phyloP scores from a whole-genome alignment of 2,113 vertebrate species.

The Indicator indicator region DNA sequence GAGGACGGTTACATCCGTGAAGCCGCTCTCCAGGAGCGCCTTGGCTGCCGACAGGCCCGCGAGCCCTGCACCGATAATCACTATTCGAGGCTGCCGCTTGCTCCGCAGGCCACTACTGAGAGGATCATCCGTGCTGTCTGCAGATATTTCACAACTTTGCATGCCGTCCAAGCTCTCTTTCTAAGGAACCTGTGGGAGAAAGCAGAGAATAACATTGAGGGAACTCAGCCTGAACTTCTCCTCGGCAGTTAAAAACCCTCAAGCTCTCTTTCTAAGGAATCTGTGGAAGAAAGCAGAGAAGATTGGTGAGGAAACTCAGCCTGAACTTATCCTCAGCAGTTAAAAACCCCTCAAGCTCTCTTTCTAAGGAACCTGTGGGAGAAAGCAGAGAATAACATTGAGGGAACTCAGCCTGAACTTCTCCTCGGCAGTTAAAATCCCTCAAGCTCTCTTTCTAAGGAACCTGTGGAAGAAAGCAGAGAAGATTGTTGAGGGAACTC shows the following conservation, averaged over 20 bases:
- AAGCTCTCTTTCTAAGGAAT: too few relatives aligned
- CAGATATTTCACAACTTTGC: conserved; percentile 99
- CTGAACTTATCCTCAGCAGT: too few relatives aligned
- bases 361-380: too few relatives aligned
- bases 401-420: too few relatives aligned
- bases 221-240: background rate
- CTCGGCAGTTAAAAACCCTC: background rate
- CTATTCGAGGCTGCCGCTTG: conserved; percentile 97
- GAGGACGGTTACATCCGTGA: conserved; percentile 95
- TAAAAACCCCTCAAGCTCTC: too few relatives aligned
- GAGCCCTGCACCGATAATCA: conserved; percentile 95
- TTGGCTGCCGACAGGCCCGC: conserved; percentile 93
- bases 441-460: too few relatives aligned
- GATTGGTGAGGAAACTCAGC: too few relatives aligned
- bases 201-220: background rate
- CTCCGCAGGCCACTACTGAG: conserved; percentile 91
- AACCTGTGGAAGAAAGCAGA: too few relatives aligned
- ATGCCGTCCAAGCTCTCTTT: conserved; percentile 97
- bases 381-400: too few relatives aligned
- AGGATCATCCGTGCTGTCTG: conserved; percentile 99
- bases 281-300: too few relatives aligned
- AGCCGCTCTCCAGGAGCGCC: conserved; percentile 91
- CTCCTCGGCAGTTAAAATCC: too few relatives aligned
- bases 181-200: conserved; percentile 74
- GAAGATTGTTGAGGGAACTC: too few relatives aligned